Evolutionary conservation across 2,888 invertebrate species (phyloP), one percentile per base, ranked within the genome.

Genomic region (Tanypteryx hageni): DNA sequence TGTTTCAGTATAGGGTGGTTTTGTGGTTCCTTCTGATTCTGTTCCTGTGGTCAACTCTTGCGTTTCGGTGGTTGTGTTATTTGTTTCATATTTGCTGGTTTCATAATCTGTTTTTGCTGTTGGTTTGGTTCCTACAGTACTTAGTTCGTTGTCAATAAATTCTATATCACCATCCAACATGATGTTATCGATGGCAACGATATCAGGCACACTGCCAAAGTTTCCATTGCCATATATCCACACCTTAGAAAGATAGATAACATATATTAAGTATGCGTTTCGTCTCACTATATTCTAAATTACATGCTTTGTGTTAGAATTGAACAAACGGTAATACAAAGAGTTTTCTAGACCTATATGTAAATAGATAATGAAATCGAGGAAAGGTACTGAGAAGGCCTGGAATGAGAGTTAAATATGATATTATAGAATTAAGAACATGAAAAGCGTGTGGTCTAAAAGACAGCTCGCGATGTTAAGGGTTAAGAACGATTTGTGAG

Each of bases 171-270:
- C 7, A 13, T 7, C 27, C 1, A 89, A n/a, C 7, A 31, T 9
- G 5, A 89, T 13, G 64, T 89, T 89, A 44, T 89, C 89, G 13
- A 89, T 89, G 44, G 89, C 89, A 10, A 89, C 68, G 3, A 89
- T 58, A 44, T 44, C 89, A 18, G 9, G 31, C n/a, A n/a, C 64
- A 7, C 10, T 89, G 8, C 58, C 89, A n/a, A 27, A 61, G 11
- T 64, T 44, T 27, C 89, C 89, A 16, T 68, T 64, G 61, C 89
- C 89, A n/a, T 89, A 89, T 0, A 89, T 18, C 44, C 89, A 44
- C 13, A 89, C 18, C 89, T 89, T 44, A 22, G 9, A 64, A 89
- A 31, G 18, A 64, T 4, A 68, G 44, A 44, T 31, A 11, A 89
- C 1, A 57, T 9, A n/a, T 27, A 27, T 31, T 81, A 44, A 44